A percentile compares a stretch with the other conserved stretches of the same genome.
These are phyloP conservation scores for Patella caerulea DNA, from an alignment of 2,888 invertebrate species.

Conservation along the genomic window DNA sequence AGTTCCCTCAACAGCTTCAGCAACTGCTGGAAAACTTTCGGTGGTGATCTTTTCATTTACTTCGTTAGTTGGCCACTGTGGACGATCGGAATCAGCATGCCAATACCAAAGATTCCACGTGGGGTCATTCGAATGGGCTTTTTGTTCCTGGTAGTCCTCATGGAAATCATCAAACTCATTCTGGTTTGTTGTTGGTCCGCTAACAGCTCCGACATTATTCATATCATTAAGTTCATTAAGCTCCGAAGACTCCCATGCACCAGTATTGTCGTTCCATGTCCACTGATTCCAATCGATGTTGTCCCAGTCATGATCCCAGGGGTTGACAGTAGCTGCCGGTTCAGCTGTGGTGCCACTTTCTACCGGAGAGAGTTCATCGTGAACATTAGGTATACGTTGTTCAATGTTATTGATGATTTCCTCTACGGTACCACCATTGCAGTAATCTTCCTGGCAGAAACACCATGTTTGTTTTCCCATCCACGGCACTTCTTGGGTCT, in stretches of 20 bases:
- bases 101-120: constrained; percentile 34
- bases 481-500: constrained; percentile 38
- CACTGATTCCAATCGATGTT: constrained; percentile 10
- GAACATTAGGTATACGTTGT: background rate
- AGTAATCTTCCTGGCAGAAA: constrained; percentile 43
- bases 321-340: background rate
- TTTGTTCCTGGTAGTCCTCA: background rate
- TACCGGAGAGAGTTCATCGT: background rate
- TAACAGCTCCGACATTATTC: constrained; percentile 7
- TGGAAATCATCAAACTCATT: background rate
- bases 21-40: background rate
- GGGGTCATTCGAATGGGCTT: constrained; percentile 15
- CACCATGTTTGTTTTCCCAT: constrained; percentile 43
- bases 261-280: constrained; percentile 10
- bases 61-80: constrained; percentile 19
- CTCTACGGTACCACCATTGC: constrained; percentile 33
- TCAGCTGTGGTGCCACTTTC: background rate
- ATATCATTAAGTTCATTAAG: constrained; percentile 16
- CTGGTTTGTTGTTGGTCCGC: constrained; percentile 4
- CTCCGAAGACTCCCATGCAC: constrained; percentile 9
- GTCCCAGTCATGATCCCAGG: background rate
- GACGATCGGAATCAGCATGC: constrained; percentile 36
- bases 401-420: constrained; percentile 22
- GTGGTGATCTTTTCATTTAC: constrained; percentile 21
- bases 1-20: background rate